Conservation (phyloP, 1,140 invertebrate genomes). For the Aphelenchoides fujianensis region DNA sequence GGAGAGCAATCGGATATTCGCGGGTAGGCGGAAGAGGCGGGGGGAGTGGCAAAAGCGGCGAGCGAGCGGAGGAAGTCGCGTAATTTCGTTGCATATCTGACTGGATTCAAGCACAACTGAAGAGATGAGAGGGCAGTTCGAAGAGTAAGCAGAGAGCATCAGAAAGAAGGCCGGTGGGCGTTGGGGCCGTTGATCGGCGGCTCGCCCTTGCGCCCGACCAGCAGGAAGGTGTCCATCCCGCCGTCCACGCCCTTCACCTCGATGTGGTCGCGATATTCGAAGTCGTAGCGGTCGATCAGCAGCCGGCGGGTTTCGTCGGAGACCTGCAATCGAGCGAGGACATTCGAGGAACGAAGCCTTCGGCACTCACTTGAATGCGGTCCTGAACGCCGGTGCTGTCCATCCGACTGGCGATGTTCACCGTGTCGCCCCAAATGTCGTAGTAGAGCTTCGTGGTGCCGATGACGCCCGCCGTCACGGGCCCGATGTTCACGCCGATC, state of each 20-base stretch:
- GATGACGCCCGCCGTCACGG: constrained; percentile 70
- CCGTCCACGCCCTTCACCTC: constrained; percentile 58
- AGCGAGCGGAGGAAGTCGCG: too few relatives aligned
- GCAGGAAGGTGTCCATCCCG: constrained; percentile 62
- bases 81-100: too few relatives aligned
- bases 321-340: constrained; percentile 72
- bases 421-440: constrained; percentile 94
- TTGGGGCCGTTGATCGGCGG: constrained; percentile 33
- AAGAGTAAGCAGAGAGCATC: constrained; percentile 10
- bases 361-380: constrained; percentile 73
- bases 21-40: too few relatives aligned
- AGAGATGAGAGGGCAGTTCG: too few relatives aligned
- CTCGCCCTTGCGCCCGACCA: constrained; percentile 55
- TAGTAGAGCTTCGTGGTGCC: constrained; percentile 92
- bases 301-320: constrained; percentile 58
- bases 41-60: too few relatives aligned
- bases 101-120: too few relatives aligned
- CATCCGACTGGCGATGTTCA: constrained; percentile 88
- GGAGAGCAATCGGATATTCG: too few relatives aligned
- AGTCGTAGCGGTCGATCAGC: constrained; percentile 60
- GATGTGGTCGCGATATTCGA: constrained; percentile 62
- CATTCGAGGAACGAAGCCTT: too few relatives aligned
- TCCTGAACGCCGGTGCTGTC: constrained; percentile 80
- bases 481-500: constrained; percentile 60
- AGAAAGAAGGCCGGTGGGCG: not conserved